A percentile compares a stretch with the other conserved stretches of the same genome.
Evolutionary conservation across 2,888 invertebrate genomes (phyloP).

Genomic region (Agrochola circellaris): DNA sequence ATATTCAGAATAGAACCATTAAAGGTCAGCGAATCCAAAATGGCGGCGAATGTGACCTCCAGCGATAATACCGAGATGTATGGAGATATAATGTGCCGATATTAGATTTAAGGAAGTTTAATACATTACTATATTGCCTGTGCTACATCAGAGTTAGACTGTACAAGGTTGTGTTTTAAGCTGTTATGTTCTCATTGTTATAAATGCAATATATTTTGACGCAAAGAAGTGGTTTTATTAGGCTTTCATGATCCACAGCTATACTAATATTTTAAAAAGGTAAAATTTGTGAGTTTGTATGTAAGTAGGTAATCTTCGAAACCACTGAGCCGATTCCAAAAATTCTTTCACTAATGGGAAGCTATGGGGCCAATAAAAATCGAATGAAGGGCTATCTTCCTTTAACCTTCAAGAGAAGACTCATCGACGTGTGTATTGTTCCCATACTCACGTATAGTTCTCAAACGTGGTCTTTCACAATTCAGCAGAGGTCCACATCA

Average conservation of each 20-base stretch:
- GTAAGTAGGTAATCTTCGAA: background rate
- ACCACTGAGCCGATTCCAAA: background rate
- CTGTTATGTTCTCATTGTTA: background rate
- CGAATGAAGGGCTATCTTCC: no score
- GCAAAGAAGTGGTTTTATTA: background rate
- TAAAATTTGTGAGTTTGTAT: background rate
- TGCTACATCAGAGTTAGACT: background rate
- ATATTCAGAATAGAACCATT: conserved; percentile 44
- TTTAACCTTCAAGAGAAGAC: no score
- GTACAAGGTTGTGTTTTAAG: background rate
- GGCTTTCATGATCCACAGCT: background rate
- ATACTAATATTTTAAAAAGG: background rate
- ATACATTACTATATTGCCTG: conserved; percentile 7
- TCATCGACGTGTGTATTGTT: no score
- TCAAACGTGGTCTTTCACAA: no score
- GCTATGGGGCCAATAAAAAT: background rate
- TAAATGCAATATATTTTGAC: background rate
- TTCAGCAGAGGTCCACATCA: no score
- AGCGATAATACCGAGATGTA: conserved; percentile 50
- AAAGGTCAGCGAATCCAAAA: conserved; percentile 57
- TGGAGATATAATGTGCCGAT: conserved; percentile 28
- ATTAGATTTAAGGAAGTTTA: conserved; percentile 25
- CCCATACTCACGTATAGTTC: no score
- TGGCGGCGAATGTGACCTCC: conserved; percentile 54
- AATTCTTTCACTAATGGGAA: background rate